Conservation (phyloP, 2,888 invertebrate species). For the Rhamphomyia laevipes region DNA sequence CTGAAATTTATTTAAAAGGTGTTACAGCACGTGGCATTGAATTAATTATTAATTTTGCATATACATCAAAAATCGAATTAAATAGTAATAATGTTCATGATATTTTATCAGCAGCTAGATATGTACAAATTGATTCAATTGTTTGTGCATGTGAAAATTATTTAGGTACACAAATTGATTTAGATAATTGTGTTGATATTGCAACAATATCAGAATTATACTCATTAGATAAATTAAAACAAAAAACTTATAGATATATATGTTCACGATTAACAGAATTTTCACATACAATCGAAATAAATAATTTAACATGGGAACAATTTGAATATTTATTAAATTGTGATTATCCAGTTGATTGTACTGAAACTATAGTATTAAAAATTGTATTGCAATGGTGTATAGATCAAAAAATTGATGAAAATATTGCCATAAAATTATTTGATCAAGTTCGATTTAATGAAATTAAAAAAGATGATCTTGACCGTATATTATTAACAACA, state of each 20-base stretch:
- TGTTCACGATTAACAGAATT: conserved; percentile 51
- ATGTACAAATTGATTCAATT: conserved; percentile 51
- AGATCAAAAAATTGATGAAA: conserved; percentile 16
- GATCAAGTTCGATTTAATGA: conserved; percentile 25
- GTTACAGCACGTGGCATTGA: conserved; percentile 53
- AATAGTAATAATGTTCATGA: conserved; percentile 54
- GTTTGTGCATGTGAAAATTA: conserved; percentile 55
- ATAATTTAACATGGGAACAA: conserved; percentile 47
- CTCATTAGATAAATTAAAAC: conserved; percentile 45
- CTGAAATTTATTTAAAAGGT: conserved; percentile 52
- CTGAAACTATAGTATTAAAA: conserved; percentile 47
- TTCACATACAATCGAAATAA: conserved; percentile 46
- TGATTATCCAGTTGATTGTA: conserved; percentile 57
- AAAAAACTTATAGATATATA: conserved; percentile 52
- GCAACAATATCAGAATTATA: conserved; percentile 58
- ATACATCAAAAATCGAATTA: conserved; percentile 51
- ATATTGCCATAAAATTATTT: conserved; percentile 19
- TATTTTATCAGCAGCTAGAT: conserved; percentile 56
- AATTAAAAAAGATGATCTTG: conserved; percentile 17
- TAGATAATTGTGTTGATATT: conserved; percentile 61
- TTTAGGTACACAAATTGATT: conserved; percentile 51
- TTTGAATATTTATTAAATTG: conserved; percentile 48
- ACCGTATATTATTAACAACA: conserved; percentile 2
- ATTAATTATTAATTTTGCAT: conserved; percentile 53
- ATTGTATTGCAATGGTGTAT: conserved; percentile 49